Evolutionary conservation across 2,888 invertebrate genomes (phyloP), one percentile per base, ranked within the genome.

Genomic region (Auanema sp.): DNA sequence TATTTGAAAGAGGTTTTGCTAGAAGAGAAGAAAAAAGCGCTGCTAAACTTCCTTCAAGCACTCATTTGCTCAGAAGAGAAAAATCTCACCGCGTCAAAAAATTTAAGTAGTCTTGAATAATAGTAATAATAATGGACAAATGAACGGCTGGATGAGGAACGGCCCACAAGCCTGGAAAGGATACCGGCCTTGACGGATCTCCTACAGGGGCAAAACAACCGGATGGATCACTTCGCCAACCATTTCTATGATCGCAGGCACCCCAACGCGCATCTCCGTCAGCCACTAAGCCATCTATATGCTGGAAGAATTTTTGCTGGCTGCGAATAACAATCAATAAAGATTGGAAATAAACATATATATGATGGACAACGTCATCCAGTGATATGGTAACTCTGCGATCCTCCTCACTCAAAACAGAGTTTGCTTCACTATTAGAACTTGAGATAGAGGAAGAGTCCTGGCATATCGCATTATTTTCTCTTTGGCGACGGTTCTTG

Each of bases 61-160:
- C 8, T 5, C 4, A 3, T 33, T 33, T 33, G 33, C 33, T 33
- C 33, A 33, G 33, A 33, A 33, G 33, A 33, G 33, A 33, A 33
- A 33, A 33, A 33, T 8, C 58, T 47, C 16, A 69, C 71, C 65
- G 42, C 55, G 64, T 60, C 44, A 71, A 60, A 55, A 71, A 70
- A n/a, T 56, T 53, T 49, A 73, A 52, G 53, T 71, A 71, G 21
- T 63, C 64, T 33, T 61, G 42, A 33, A 71, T 61, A 42, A 64
- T 63, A 41, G 23, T 54, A 5, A 60, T 59, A 64, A 71, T 54
- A 33, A 71, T 43, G 12, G 64, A 54, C 58, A 71, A 65, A 52
- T 68, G 66, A 8, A 71, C 71, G 0, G 65, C 68, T 21, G 73
- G 71, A 58, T 73, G 73, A n/a, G 73, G 73, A 2, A 66, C 65